A percentile compares a stretch with the other conserved stretches of the same genome.
These are phyloP conservation scores for Julus scanicus DNA, from an alignment of 2,888 invertebrate genomes.

Conservation along the genomic window DNA sequence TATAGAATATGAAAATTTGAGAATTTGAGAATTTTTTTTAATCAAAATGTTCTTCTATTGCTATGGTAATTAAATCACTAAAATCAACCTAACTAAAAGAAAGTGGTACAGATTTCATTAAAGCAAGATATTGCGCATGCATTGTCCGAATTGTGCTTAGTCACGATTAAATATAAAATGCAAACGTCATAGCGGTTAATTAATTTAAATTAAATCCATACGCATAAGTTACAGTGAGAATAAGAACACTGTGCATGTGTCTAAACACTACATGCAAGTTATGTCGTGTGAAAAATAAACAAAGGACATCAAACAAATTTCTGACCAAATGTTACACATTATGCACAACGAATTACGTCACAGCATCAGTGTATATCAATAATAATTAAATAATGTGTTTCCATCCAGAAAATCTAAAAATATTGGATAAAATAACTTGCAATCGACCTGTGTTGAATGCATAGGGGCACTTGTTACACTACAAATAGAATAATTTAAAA, in stretches of 20 bases:
- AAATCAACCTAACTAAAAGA: not conserved
- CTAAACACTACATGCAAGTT: not conserved
- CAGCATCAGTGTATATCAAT: too few relatives aligned
- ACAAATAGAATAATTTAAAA: too few relatives aligned
- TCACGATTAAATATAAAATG: not conserved
- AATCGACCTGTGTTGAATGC: too few relatives aligned
- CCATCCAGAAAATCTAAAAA: too few relatives aligned
- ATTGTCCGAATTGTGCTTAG: slow-evolving; percentile 13
- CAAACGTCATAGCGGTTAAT: slow-evolving; percentile 20
- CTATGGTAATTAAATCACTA: not conserved
- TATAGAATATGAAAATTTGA: not conserved
- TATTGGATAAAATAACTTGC: too few relatives aligned
- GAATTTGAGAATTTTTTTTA: too few relatives aligned
- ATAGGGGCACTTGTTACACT: too few relatives aligned
- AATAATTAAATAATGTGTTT: too few relatives aligned
- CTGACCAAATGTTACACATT: too few relatives aligned
- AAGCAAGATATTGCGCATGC: not conserved
- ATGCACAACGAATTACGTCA: too few relatives aligned
- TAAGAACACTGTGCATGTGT: not conserved
- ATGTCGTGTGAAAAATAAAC: slow-evolving; percentile 3
- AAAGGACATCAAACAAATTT: not conserved
- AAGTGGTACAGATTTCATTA: slow-evolving; percentile 7
- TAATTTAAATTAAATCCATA: slow-evolving; percentile 6
- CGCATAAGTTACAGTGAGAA: slow-evolving; percentile 3
- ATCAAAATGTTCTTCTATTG: not conserved